These are phyloP conservation scores for Spilarctia lutea DNA, from an alignment of 2,888 invertebrate genomes.

Conservation along the genomic window DNA sequence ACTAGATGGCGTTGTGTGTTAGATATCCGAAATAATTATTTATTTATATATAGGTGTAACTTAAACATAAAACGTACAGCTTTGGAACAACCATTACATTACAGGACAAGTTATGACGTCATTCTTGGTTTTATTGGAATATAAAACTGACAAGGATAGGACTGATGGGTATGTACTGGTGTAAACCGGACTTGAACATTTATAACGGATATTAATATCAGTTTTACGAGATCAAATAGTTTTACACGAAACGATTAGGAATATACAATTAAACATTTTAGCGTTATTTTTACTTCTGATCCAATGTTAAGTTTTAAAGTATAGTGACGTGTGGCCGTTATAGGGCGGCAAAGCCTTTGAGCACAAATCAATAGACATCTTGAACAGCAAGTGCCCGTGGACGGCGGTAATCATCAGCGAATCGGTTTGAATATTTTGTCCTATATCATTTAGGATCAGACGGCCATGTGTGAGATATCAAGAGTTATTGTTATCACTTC, in stretches of 20 bases:
- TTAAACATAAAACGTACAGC: conserved; percentile 69
- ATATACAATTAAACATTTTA: conserved; percentile 22
- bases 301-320: background rate
- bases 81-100: conserved; percentile 68
- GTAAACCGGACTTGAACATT: conserved; percentile 55
- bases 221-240: conserved; percentile 55
- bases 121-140: conserved; percentile 75
- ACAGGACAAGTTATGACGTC: conserved; percentile 69
- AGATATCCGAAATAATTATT: too few relatives aligned
- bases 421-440: too few relatives aligned
- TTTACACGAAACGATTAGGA: conserved; percentile 33
- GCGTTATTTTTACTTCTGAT: background rate
- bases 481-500: background rate
- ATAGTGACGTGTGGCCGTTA: background rate
- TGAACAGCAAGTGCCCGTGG: background rate
- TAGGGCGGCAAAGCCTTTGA: too few relatives aligned
- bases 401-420: background rate
- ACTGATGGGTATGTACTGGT: conserved; percentile 59
- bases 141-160: conserved; percentile 71
- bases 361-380: too few relatives aligned
- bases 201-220: conserved; percentile 38
- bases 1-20: too few relatives aligned
- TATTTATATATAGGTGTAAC: conserved; percentile 55
- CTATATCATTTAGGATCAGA: too few relatives aligned
- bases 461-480: too few relatives aligned